phyloP scores from a whole-genome alignment of 2,113 vertebrate genomes.

The Odocoileus hemionus region DNA sequence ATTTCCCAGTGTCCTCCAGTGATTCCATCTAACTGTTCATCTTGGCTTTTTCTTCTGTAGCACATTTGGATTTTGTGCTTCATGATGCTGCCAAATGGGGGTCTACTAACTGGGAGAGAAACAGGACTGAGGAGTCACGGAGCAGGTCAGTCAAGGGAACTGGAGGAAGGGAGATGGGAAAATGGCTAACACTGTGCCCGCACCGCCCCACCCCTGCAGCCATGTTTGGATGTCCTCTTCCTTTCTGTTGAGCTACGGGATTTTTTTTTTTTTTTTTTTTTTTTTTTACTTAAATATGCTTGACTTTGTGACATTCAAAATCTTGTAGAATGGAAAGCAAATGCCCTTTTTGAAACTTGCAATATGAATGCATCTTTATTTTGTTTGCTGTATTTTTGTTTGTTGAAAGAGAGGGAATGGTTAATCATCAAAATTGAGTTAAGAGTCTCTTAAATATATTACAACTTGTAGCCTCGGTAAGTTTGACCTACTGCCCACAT shows the following conservation, averaged over 20 bases:
- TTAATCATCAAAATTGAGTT: not conserved
- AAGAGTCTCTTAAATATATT: not conserved
- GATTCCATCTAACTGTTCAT: not conserved
- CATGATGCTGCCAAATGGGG: not conserved
- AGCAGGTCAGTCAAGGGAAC: not conserved
- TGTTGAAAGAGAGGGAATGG: not conserved
- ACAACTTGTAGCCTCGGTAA: not conserved
- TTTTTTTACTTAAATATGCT: not conserved
- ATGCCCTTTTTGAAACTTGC: not conserved
- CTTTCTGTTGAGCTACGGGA: not conserved
- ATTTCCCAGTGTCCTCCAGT: not conserved
- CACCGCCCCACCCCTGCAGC: not conserved
- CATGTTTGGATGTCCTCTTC: accelerated
- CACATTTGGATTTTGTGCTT: not conserved
- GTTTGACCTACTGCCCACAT: not conserved
- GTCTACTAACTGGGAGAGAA: not conserved
- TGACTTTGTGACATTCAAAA: not conserved
- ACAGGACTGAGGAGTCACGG: not conserved
- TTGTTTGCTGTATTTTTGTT: not conserved
- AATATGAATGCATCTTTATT: not conserved
- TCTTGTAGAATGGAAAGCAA: not conserved
- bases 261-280: not conserved
- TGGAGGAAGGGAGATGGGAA: not conserved
- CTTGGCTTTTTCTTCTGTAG: not conserved
- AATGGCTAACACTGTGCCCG: accelerated